Evolutionary conservation across 2,797 vertebrate species (phyloP).

Genomic region (Rhinichthys osculus): DNA sequence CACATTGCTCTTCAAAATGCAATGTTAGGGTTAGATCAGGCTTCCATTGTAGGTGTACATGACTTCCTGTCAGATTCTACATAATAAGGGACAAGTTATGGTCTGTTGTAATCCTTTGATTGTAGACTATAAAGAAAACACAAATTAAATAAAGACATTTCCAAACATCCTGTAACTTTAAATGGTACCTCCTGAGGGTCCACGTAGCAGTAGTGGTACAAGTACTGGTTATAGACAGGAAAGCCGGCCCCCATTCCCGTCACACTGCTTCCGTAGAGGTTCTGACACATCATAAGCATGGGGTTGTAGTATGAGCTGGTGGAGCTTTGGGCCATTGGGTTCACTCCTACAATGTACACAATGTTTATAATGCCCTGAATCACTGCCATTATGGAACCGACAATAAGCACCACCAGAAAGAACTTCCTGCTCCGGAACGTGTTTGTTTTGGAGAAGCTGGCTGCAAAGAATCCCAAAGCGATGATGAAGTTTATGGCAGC

Average conservation of each 20-base stretch:
- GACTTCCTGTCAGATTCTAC: not conserved
- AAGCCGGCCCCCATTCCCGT: constrained; percentile 81
- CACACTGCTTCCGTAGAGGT: constrained; percentile 77
- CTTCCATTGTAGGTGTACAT: not conserved
- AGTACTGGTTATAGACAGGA: constrained; percentile 84
- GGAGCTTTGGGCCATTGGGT: constrained; percentile 86
- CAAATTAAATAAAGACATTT: constrained; percentile 10
- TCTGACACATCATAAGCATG: constrained; percentile 86
- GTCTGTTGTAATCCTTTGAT: constrained; percentile 17
- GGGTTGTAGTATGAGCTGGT: constrained; percentile 83
- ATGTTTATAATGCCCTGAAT: constrained; percentile 85
- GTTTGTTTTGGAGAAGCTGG: constrained; percentile 78
- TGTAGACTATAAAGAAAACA: constrained; percentile 15
- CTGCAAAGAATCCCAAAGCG: constrained; percentile 79
- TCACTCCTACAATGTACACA: constrained; percentile 88
- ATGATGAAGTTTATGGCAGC: constrained; percentile 85
- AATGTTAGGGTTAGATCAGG: not conserved
- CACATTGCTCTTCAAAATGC: not conserved
- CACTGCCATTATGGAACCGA: constrained; percentile 74
- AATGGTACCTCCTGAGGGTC: constrained; percentile 88
- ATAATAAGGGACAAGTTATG: not conserved
- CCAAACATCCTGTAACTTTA: not conserved
- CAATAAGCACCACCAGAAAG: constrained; percentile 80
- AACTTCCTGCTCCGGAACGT: constrained; percentile 78
- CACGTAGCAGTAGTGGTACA: constrained; percentile 92